Evolutionary conservation across 53 echinoderm and acorn worm species (phyloP), one percentile per base, ranked within the genome.

Genomic region (Echinometra lucunter): DNA sequence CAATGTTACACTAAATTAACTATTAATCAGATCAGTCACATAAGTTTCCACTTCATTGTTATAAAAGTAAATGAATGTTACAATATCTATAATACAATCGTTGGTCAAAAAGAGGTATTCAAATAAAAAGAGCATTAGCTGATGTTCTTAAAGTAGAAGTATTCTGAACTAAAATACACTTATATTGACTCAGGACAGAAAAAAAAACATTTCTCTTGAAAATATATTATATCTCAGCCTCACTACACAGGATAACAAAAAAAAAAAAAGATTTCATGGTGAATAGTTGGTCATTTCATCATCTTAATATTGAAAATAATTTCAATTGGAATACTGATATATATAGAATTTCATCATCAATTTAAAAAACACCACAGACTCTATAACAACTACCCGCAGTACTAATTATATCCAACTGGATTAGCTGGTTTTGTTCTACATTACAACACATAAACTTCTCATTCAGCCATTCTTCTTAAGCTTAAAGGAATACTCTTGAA

Each of bases 291-390:
- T 94, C 94, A 94, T 57, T 94, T 92, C 78, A 78, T 60, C 66
- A 30, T 66, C 40, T 91, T 44, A 94, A 92, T 42, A 94, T 44
- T 82, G 45, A 83, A 83, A 63, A 81, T 42, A 58, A 57, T 15
- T 45, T 67, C 47, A 93, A 37, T 63, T 85, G 85, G 94, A 94
- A 94, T 94, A 94, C 94, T 94, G 94, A 94, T 94, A 94, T 94
- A 94, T 94, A 94, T 94, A 94, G 83, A 94, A 42, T 83, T 85
- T 66, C 45, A 93, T 93, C 38, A 78, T 93, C 44, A 60, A 58
- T 83, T 53, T 94, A 63, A 94, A 94, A 94, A 94, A 45, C 58
- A 74, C 27, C 74, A 56, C 32, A 37, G 19, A 60, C 30, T 57
- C 93, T 94, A 94, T 21, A 82, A 94, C 37, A 37, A 83, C 94